phyloP scores from a whole-genome alignment of 53 echinoderm and acorn worm species.

The Hippasteria phrygiana region DNA sequence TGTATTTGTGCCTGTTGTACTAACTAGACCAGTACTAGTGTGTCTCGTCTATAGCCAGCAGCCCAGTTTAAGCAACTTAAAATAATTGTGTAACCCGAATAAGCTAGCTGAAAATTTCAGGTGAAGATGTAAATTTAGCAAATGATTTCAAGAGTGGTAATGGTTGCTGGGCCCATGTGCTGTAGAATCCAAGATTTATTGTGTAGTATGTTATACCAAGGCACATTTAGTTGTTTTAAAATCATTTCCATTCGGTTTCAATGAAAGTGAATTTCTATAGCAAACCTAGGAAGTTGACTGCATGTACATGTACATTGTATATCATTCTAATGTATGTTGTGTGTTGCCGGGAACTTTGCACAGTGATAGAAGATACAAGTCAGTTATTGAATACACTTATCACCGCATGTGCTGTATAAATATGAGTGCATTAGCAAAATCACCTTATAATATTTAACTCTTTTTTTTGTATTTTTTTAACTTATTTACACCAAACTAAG shows the following conservation, averaged over 20 bases:
- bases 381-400: constrained; percentile 17
- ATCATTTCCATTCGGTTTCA: neutral
- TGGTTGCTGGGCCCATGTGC: neutral
- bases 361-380: neutral
- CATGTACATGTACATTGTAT: neutral
- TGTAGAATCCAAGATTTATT: neutral
- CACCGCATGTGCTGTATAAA: constrained; percentile 59
- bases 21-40: constrained; percentile 20
- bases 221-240: neutral
- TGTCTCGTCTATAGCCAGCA: neutral
- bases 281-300: neutral
- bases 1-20: too few relatives aligned
- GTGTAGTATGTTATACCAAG: neutral
- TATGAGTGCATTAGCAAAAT: constrained; percentile 34
- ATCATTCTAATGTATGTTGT: neutral
- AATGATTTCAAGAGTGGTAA: neutral
- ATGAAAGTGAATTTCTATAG: neutral
- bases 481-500: neutral
- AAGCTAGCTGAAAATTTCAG: neutral
- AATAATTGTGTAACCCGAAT: neutral
- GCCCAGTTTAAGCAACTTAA: neutral
- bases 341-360: neutral
- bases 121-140: neutral
- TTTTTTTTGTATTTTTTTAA: neutral
- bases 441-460: neutral